Evolutionary conservation across 2,888 invertebrate genomes (phyloP).

Genomic region (Byasa hedistus): DNA sequence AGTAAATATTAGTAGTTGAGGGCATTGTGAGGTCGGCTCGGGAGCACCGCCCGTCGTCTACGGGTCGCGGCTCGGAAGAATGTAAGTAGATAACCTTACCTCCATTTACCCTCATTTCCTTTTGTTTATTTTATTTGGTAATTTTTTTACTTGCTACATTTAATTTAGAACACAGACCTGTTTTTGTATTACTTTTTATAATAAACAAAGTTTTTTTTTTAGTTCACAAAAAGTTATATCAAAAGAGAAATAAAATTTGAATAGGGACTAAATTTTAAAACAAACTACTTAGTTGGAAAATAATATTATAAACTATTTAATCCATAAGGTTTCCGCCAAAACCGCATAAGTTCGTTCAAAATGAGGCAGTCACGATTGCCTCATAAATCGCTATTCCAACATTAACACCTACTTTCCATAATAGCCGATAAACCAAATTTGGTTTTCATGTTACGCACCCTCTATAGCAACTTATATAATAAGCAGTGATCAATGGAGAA

Average conservation of each 20-base stretch:
- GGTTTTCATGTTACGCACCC: slow-evolving; percentile 79
- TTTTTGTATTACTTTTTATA: neutral
- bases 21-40: slow-evolving; percentile 52
- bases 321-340: slow-evolving; percentile 30
- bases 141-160: slow-evolving; percentile 53
- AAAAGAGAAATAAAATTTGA: no score
- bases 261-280: no score
- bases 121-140: slow-evolving; percentile 69
- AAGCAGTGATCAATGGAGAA: slow-evolving; percentile 79
- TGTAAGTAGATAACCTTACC: slow-evolving; percentile 61
- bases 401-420: slow-evolving; percentile 80
- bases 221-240: no score
- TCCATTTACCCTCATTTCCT: slow-evolving; percentile 66
- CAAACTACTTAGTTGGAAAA: no score
- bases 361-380: slow-evolving; percentile 70
- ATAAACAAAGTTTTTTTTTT: neutral
- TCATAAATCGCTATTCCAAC: slow-evolving; percentile 73
- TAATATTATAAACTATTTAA: slow-evolving; percentile 1
- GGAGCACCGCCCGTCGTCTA: slow-evolving; percentile 39
- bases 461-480: slow-evolving; percentile 76
- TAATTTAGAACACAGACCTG: neutral
- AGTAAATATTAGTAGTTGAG: slow-evolving; percentile 79
- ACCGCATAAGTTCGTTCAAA: slow-evolving; percentile 55
- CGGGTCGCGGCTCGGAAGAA: slow-evolving; percentile 58
- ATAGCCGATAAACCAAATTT: slow-evolving; percentile 80